Base-by-base conservation (phyloP, 1,140 invertebrate species). In the Cotesia vestalis region DNA sequence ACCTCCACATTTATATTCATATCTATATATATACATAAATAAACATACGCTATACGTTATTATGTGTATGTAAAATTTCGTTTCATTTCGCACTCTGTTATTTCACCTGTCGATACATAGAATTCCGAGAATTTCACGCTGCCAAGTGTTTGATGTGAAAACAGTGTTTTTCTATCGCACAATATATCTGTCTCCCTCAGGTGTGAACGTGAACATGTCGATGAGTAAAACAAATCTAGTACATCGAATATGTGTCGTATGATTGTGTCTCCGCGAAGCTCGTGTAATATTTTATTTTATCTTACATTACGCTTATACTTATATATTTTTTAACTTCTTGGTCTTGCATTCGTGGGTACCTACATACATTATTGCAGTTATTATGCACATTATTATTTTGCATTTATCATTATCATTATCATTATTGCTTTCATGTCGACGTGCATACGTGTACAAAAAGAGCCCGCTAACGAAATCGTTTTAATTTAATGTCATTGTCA, bases 401-500 rank as follows among this genome's bases (percentile, higher is more conserved):
- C 77, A 77, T 79, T 79, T 78, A 78, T 66, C 75, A 77, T 77
- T 79, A 78, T 77, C 71, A 78, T 78, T 40, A 40, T 40, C 9
- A 46, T 40, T 5, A n/a, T 63, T 40, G 6, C 35, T 14, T 35
- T 64, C 35, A 12, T 35, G 62, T 64, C 3, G n/a, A 35, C 4
- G 38, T 34, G 46, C 27, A 38, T 27, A 52, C 20, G n/a, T 51
- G 35, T 35, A 38, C 17, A 68, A 57, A 55, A 27, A 57, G 36
- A 9, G 14, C 64, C 27, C 14, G 51, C 53, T 34, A 68, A 35
- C 52, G 66, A 57, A 52, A 66, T 67, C 66, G 27, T 67, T 67
- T 78, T 77, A 79, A 80, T 79, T 79, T 78, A 79, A 79, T 76
- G 74, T 78, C 70, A 78, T 76, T 78, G 76, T 77, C 77, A 76